These are phyloP conservation scores for Capitella teleta DNA, from an alignment of 1,140 invertebrate species.

Conservation along the genomic window DNA sequence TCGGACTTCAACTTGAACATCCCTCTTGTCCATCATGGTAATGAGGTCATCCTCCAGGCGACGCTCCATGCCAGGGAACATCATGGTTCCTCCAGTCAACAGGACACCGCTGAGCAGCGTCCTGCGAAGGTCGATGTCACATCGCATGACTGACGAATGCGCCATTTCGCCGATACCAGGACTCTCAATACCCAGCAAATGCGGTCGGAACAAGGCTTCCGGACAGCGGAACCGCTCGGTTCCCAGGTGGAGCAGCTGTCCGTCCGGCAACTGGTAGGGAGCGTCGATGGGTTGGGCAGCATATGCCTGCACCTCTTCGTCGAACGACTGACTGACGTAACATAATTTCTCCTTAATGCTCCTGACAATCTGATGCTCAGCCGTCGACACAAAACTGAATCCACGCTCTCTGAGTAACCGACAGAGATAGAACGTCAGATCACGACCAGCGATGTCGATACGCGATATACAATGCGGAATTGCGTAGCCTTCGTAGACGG, in stretches of 20 bases:
- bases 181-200: conserved; percentile 40
- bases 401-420: conserved; percentile 92
- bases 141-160: conserved; percentile 74
- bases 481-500: conserved; percentile 75
- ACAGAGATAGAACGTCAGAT: conserved; percentile 83
- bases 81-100: conserved; percentile 88
- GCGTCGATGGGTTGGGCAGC: conserved; percentile 44
- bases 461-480: conserved; percentile 71
- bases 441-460: conserved; percentile 82
- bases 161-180: conserved; percentile 51
- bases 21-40: conserved; percentile 58
- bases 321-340: conserved; percentile 84
- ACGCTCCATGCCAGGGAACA: conserved; percentile 82
- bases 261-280: conserved; percentile 45
- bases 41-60: conserved; percentile 68
- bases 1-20: conserved; percentile 73
- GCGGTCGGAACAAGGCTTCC: conserved; percentile 59
- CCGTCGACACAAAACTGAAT: conserved; percentile 87
- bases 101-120: conserved; percentile 88
- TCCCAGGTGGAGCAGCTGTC: conserved; percentile 37
- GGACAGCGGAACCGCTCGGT: conserved; percentile 33
- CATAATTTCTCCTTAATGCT: conserved; percentile 68
- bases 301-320: conserved; percentile 88
- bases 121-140: conserved; percentile 69
- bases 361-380: conserved; percentile 32